Percentiles rank a stretch among this genome's conserved stretches.
Conservation (phyloP, 2,113 vertebrate genomes). For the Hirundichthys speculiger region DNA sequence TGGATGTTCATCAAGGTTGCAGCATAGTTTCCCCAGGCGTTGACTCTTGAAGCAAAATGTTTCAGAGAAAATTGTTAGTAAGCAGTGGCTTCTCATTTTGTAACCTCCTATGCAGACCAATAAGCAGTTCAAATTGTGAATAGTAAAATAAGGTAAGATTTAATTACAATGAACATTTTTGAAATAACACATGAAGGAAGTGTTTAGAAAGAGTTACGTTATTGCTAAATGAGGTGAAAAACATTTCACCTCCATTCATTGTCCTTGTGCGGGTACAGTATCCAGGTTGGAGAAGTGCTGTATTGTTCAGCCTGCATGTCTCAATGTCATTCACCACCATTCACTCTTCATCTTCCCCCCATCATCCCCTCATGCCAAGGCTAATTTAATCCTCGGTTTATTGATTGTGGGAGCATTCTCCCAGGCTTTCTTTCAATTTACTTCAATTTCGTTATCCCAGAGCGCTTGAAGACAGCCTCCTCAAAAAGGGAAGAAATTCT, state of each 20-base stretch:
- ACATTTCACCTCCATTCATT: slow-evolving; percentile 51
- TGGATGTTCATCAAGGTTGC: not conserved
- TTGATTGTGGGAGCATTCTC: slow-evolving; percentile 80
- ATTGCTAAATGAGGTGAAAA: slow-evolving; percentile 44
- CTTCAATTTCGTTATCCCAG: slow-evolving; percentile 78
- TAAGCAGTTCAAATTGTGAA: slow-evolving; percentile 8
- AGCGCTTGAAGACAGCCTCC: slow-evolving; percentile 68
- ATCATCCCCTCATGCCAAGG: slow-evolving; percentile 77
- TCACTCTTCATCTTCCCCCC: slow-evolving; percentile 74
- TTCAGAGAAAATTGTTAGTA: not conserved
- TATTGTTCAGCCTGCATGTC: slow-evolving; percentile 76
- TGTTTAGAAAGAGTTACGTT: slow-evolving; percentile 41
- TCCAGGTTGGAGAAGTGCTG: slow-evolving; percentile 56
- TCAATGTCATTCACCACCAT: slow-evolving; percentile 80
- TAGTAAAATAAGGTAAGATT: not conserved
- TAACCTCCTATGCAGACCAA: not conserved
- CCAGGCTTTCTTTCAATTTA: slow-evolving; percentile 82
- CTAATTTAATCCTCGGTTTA: slow-evolving; percentile 80
- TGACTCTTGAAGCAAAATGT: not conserved
- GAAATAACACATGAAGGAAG: slow-evolving; percentile 18
- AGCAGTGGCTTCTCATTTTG: not conserved
- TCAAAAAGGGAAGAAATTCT: slow-evolving; percentile 77
- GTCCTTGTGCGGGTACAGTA: slow-evolving; percentile 60
- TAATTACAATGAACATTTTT: slow-evolving; percentile 20
- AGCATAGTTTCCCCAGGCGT: not conserved